Evolutionary conservation across 2,113 vertebrate genomes (phyloP), one percentile per base, ranked within the genome.

Genomic region (Strix aluco): DNA sequence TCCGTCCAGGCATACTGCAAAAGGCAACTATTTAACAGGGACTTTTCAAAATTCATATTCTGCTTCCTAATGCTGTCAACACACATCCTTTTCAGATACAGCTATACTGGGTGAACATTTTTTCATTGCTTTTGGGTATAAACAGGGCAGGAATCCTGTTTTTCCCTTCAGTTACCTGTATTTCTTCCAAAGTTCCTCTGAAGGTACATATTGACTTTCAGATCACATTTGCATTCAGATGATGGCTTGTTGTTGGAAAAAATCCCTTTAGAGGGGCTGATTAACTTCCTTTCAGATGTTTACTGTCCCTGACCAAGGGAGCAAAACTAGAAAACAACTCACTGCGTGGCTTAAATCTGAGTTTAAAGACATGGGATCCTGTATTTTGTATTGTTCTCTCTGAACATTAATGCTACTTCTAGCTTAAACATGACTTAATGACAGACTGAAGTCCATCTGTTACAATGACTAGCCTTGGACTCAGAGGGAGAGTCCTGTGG

Each of bases 371-470:
- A 13, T 4, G 30, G 72, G 72, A 90, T 90, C 73, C 85, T 95
- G 58, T 52, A n/a, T 88, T 94, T 90, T 88, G 67, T 73, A 29
- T 93, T 93, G 66, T 22, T 92, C 54, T 38, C 61, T 47, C 87
- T n/a, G 54, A 90, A 86, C 54, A 10, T 42, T 67, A 75, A 17
- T 52, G 49, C 90, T 93, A 8, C 81, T 90, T 82, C 40, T 72
- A 86, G 79, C 78, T 90, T 40, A 75, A 93, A 82, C 40, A 17
- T 7, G 62, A 66, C 87, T 86, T 96, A 94, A 94, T 95, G 90
- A 96, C 96, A 97, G 94, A 44, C 92, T 85, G 84, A 89, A 47
- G 90, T 61, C 96, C 96, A 90, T 96, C 94, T 97, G 93, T 81
- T 85, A 52, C 89, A 72, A 80, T 95, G 91, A 94, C 91, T 92